Base-by-base conservation (phyloP, 2,888 invertebrate species). In the Crocallis elinguaria region DNA sequence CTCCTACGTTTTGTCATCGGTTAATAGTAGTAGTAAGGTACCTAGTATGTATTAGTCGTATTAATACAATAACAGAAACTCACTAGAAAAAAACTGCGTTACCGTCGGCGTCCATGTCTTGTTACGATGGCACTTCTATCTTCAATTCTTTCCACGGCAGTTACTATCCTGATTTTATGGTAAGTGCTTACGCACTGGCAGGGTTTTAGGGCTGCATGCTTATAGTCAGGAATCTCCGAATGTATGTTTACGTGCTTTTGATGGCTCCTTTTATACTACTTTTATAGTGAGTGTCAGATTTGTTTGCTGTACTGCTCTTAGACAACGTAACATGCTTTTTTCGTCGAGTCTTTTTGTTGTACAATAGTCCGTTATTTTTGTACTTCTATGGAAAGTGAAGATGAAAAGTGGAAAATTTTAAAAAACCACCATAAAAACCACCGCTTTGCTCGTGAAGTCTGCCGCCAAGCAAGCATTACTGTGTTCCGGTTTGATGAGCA, bases 141-240 rank as follows among this genome's bases (percentile, higher is more conserved):
- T 23, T 17, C 36, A 33, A 43, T 2, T 14, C 48, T 35, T 39
- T 46, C 60, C 39, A 29, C 19, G 49, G n/a, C 27, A 37, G 39
- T 36, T 46, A 58, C 64, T 59, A 57, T 71, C 54, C 70, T 65
- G 71, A 75, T 82, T 84, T 82, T 79, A 84, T 73, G 79, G 73
- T 71, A 71, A 82, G 83, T 79, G 82, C 80, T 81, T 82, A 79
- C 72, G 73, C 52, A 71, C 71, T 74, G 67, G 71, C 61, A 64
- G 64, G 61, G 56, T 57, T 62, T 55, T 50, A 53, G 61, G 52
- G 55, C 35, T 55, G 46, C 46, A n/a, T 51, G 56, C 58, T 62
- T 60, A 62, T 57, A 55, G 48, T n/a, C 37, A 55, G 63, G 54
- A n/a, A n/a, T n/a, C n/a, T n/a, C n/a, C n/a, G n/a, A n/a, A 58